Base-by-base conservation (phyloP, 2,888 invertebrate genomes). In the Latheticus oryzae region DNA sequence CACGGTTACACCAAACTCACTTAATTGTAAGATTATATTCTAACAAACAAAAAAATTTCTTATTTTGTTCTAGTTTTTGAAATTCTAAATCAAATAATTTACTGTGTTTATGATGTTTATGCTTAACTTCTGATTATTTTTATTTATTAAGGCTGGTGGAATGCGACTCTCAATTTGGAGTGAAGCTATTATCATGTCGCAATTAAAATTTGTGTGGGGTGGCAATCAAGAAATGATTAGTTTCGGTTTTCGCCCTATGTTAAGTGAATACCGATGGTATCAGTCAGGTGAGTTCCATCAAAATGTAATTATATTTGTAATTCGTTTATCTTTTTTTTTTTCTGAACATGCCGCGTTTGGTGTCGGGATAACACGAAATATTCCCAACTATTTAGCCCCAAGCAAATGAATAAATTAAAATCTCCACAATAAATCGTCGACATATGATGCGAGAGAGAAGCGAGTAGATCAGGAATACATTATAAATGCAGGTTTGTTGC, bases 381-480 rank as follows among this genome's bases (percentile, higher is more conserved):
- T 73, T 67, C 69, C 73, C 67, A 67, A 71, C 73, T 70, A 72
- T 74, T 73, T 68, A 66, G 73, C 76, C 74, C 61, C 61, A 60
- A 69, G 74, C 73, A 68, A 53, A 67, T 72, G 77, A 75, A 76
- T 76, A 77, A 76, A 77, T 77, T 77, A 76, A 76, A 77, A 75
- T 75, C 73, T 70, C 69, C 67, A 76, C 76, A 74, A 77, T 77
- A 77, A 77, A 77, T 77, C 75, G 73, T 76, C 72, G 71, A 73
- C 74, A 66, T 65, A 68, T 74, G 74, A 76, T 74, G 75, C 71
- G 68, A 69, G 70, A 72, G 68, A 68, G 65, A 65, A 65, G 65
- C 62, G 64, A 62, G 57, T 60, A 65, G 50, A 54, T 45, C 74
- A 72, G 72, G 75, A 74, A 75, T 75, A 74, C 71, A 75, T 76